Evolutionary conservation across 2,888 invertebrate species (phyloP).

Genomic region (Branchellion lobata): DNA sequence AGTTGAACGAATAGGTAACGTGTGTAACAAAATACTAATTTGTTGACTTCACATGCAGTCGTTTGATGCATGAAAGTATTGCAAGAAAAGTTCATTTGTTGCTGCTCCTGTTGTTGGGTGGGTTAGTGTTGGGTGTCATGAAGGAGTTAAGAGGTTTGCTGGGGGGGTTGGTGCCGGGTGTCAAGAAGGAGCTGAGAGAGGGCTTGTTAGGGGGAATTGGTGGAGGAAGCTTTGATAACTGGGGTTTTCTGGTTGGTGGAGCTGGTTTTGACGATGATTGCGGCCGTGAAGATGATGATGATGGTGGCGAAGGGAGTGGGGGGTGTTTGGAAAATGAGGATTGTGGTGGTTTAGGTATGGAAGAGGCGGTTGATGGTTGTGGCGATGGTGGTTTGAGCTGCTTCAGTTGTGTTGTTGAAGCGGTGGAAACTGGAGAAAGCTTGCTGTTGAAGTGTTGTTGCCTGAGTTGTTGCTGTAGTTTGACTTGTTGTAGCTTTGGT

Average conservation of each 20-base stretch:
- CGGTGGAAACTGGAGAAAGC: neutral
- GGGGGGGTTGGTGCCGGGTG: too few species aligned
- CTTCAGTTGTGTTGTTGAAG: neutral
- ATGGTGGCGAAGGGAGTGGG: neutral
- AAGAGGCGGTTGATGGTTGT: neutral
- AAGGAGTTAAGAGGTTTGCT: too few species aligned
- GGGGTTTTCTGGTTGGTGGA: neutral
- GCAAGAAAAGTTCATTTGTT: too few species aligned
- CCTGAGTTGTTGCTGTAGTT: neutral
- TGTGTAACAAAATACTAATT: too few species aligned
- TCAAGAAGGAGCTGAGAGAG: too few species aligned
- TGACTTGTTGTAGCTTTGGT: neutral
- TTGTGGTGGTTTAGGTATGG: neutral
- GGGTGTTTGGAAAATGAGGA: neutral
- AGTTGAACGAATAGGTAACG: too few species aligned
- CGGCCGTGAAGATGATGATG: neutral
- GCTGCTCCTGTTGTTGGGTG: too few species aligned
- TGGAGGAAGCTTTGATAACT: slow-evolving; percentile 57
- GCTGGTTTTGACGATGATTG: neutral
- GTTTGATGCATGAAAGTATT: too few species aligned
- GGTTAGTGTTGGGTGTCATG: too few species aligned
- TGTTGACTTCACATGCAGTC: too few species aligned
- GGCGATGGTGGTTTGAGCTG: neutral
- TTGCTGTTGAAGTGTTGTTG: neutral
- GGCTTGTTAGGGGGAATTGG: slow-evolving; percentile 62